These are phyloP conservation scores for Axea sp. DNA, from an alignment of 2,888 invertebrate genomes.

Conservation along the genomic window DNA sequence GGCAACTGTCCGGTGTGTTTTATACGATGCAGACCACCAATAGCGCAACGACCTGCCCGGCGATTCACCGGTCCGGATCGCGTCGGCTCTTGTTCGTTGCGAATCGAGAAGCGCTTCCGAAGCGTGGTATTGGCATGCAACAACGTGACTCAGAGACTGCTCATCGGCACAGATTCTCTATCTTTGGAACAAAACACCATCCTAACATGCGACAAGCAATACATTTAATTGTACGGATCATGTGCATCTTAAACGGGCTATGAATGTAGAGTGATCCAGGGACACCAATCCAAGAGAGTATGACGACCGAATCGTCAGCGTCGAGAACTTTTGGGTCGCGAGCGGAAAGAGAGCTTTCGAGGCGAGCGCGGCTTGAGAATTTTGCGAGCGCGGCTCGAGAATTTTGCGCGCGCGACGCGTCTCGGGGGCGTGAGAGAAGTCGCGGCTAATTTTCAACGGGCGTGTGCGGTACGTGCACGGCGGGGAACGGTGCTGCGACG, in stretches of 20 bases:
- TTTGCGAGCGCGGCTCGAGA: no score
- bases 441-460: no score
- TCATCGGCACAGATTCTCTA: conserved; percentile 42
- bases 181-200: conserved; percentile 34
- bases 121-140: conserved; percentile 49
- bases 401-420: no score
- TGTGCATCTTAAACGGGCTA: conserved; percentile 53
- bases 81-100: no score
- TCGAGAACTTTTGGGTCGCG: no score
- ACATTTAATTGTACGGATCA: conserved; percentile 53
- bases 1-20: conserved; percentile 33
- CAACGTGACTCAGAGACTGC: conserved; percentile 39
- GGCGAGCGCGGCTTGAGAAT: no score
- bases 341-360: no score
- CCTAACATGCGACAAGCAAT: conserved; percentile 62
- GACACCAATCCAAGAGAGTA: conserved; percentile 6
- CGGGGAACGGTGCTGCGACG: conserved; percentile 33
- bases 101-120: no score
- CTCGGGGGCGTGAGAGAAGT: no score
- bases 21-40: conserved; percentile 59
- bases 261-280: conserved; percentile 28
- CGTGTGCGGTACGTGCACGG: no score
- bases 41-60: conserved; percentile 46
- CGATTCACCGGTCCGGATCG: no score
- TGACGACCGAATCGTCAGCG: no score